Evolutionary conservation across 2,888 invertebrate genomes (phyloP).

Genomic region (Mythimna loreyi): DNA sequence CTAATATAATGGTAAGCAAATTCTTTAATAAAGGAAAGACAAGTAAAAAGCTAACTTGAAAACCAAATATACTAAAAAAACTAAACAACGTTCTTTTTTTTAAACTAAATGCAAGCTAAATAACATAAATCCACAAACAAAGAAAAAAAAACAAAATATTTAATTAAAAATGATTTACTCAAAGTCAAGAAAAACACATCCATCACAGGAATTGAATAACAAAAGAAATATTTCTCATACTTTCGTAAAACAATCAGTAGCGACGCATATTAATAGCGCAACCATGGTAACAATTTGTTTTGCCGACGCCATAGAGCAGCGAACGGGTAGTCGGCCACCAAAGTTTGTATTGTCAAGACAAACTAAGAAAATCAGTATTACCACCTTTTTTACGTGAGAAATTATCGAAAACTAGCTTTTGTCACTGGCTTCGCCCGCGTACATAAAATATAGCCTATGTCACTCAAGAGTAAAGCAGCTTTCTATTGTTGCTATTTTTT

Average conservation of each 20-base stretch:
- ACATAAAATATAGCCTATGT: no score
- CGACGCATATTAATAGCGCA: conserved; percentile 51
- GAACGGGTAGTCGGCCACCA: background rate
- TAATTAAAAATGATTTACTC: conserved; percentile 6
- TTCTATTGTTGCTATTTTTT: no score
- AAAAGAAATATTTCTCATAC: conserved; percentile 15
- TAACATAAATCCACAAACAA: background rate
- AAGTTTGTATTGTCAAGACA: no score
- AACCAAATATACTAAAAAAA: no score
- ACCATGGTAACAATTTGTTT: conserved; percentile 76
- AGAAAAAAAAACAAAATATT: background rate
- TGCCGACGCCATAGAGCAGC: conserved; percentile 46
- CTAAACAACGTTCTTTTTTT: background rate
- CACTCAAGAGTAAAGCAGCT: no score
- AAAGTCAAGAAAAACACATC: conserved; percentile 22
- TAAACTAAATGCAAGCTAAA: background rate
- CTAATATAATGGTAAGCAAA: no score
- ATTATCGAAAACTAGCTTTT: no score
- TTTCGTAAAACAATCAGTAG: conserved; percentile 45
- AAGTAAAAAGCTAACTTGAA: background rate
- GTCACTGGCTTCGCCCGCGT: no score
- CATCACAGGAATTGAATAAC: conserved; percentile 43
- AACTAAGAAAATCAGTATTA: background rate
- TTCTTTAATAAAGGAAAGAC: no score
- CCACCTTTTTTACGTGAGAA: no score